Evolutionary conservation across 2,113 vertebrate genomes (phyloP).

Genomic region (Ctenomys sociabilis): DNA sequence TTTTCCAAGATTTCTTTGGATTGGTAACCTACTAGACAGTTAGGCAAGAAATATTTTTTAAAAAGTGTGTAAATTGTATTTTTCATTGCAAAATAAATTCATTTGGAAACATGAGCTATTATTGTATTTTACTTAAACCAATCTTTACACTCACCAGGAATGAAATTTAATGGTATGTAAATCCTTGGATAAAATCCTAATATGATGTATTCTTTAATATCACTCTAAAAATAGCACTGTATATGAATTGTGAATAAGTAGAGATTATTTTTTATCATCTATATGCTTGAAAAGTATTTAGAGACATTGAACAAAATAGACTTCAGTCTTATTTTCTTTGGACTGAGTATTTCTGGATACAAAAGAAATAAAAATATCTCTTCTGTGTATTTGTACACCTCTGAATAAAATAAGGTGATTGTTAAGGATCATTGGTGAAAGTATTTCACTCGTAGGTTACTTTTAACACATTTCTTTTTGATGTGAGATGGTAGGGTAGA

Average conservation of each 20-base stretch:
- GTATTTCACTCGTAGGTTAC: constrained; percentile 8
- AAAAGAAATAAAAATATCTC: neutral
- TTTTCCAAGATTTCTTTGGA: neutral
- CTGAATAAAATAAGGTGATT: neutral
- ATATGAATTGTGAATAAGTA: neutral
- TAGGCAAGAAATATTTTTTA: neutral
- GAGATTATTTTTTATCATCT: constrained; percentile 38
- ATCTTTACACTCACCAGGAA: neutral
- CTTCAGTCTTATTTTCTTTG: neutral
- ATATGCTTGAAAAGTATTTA: constrained; percentile 41
- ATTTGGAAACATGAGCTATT: neutral
- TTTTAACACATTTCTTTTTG: neutral
- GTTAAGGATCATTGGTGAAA: neutral
- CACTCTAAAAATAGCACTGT: constrained; percentile 18
- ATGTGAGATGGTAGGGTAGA: neutral
- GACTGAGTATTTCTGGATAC: neutral
- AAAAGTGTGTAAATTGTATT: neutral
- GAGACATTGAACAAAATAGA: neutral
- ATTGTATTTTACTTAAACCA: neutral
- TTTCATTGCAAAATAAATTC: constrained; percentile 36
- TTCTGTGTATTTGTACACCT: neutral
- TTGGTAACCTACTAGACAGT: neutral
- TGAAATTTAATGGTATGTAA: constrained; percentile 25
- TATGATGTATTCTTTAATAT: constrained; percentile 13
- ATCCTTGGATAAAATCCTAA: constrained; percentile 48